A percentile compares a stretch with the other conserved stretches of the same genome.
Conservation (phyloP, 1,140 invertebrate genomes). For the Ruditapes philippinarum region DNA sequence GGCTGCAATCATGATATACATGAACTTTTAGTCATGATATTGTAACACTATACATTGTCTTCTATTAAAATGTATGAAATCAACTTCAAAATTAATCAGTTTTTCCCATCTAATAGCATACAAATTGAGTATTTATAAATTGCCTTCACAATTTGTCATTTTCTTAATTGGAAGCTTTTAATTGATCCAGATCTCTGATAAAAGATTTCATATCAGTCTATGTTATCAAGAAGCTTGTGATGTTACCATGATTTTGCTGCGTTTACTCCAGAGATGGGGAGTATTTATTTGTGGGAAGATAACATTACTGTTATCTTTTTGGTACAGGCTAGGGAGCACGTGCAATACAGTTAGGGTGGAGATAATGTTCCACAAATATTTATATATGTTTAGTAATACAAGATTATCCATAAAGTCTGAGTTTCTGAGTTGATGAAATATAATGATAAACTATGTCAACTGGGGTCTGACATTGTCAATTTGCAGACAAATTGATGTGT, state of each 20-base stretch:
- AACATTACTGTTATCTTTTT: conserved; percentile 42
- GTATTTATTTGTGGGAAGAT: conserved; percentile 54
- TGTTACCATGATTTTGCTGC: neutral
- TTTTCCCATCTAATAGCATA: neutral
- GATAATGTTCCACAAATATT: conserved; percentile 52
- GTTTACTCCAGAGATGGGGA: neutral
- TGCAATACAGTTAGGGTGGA: conserved; percentile 23
- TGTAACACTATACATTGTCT: neutral
- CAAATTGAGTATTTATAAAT: neutral
- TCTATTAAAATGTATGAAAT: neutral
- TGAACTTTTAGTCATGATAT: neutral
- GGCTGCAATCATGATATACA: neutral
- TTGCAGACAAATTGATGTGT: no score
- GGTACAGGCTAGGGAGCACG: neutral
- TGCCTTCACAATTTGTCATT: neutral
- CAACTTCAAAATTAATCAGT: neutral
- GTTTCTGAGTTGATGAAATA: neutral
- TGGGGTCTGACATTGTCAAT: no score
- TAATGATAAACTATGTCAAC: neutral
- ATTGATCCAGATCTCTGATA: conserved; percentile 54
- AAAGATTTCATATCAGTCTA: neutral
- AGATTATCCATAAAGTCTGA: neutral
- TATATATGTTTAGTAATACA: conserved; percentile 49
- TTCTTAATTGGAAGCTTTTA: conserved; percentile 57
- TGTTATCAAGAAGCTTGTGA: conserved; percentile 33